Conservation (phyloP, 2,797 vertebrate genomes). For the Typhlichthys subterraneus region DNA sequence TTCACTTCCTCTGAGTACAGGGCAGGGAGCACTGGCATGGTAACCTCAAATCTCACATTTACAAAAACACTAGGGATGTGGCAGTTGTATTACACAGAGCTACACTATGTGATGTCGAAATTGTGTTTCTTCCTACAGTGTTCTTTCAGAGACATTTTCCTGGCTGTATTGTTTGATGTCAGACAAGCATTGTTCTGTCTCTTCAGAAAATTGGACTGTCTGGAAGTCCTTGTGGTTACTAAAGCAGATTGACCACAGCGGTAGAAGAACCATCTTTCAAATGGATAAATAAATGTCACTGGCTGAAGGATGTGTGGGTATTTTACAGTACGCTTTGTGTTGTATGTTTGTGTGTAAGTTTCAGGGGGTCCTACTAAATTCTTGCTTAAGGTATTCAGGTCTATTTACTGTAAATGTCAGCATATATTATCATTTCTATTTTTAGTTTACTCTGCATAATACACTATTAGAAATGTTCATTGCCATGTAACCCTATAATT, state of each 20-base stretch:
- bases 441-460: no score
- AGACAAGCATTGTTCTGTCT: constrained; percentile 2
- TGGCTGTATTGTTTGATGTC: constrained; percentile 22
- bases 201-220: constrained; percentile 25
- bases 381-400: no score
- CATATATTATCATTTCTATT: not conserved
- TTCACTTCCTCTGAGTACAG: constrained; percentile 9
- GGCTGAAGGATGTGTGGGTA: not conserved
- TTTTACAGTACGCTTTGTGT: not conserved
- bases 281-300: constrained; percentile 4
- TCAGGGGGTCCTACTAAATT: not conserved
- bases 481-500: no score
- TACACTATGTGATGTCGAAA: constrained; percentile 11
- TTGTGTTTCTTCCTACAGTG: not conserved
- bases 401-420: not conserved
- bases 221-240: constrained; percentile 20
- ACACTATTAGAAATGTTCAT: no score
- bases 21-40: constrained; percentile 26
- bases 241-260: not conserved
- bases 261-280: constrained; percentile 19
- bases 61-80: constrained; percentile 8
- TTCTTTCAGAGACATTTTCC: not conserved
- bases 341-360: not conserved
- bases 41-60: constrained; percentile 32
- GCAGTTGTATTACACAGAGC: constrained; percentile 2